phyloP scores from a whole-genome alignment of 2,888 invertebrate species.

The Portevinia maculata region DNA sequence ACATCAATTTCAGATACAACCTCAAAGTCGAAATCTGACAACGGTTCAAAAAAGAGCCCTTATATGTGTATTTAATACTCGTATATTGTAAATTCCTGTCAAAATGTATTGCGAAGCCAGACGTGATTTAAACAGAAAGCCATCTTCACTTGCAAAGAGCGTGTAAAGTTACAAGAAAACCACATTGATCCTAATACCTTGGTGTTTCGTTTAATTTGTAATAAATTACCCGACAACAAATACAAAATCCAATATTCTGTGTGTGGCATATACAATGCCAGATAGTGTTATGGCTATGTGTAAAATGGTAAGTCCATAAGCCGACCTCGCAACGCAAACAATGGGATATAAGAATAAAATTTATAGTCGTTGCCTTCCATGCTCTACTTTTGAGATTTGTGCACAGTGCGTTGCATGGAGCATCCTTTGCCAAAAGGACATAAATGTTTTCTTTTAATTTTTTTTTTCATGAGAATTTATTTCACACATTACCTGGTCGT shows the following conservation, averaged over 20 bases:
- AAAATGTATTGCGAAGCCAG: no score
- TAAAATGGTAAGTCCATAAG: slow-evolving; percentile 39
- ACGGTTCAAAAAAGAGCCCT: no score
- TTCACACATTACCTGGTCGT: slow-evolving; percentile 58
- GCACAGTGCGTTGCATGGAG: slow-evolving; percentile 17
- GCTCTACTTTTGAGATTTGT: slow-evolving; percentile 38
- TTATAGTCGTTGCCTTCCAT: slow-evolving; percentile 55
- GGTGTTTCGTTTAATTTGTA: slow-evolving; percentile 57
- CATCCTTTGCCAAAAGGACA: slow-evolving; percentile 16
- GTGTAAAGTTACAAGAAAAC: slow-evolving; percentile 30
- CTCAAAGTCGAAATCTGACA: no score
- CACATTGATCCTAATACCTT: slow-evolving; percentile 45
- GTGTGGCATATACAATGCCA: no score
- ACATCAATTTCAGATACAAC: no score
- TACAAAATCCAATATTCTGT: slow-evolving; percentile 45
- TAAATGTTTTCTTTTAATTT: slow-evolving; percentile 18
- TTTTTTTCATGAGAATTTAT: slow-evolving; percentile 42
- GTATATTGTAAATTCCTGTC: no score
- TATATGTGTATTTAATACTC: no score
- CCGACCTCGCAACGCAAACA: slow-evolving; percentile 21
- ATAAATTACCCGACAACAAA: slow-evolving; percentile 55
- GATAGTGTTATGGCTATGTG: no score
- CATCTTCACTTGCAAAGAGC: background rate
- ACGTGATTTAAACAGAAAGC: background rate
- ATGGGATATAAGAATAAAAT: slow-evolving; percentile 35